These are phyloP conservation scores for Craniophora ligustri DNA, from an alignment of 2,888 invertebrate species.

Conservation along the genomic window DNA sequence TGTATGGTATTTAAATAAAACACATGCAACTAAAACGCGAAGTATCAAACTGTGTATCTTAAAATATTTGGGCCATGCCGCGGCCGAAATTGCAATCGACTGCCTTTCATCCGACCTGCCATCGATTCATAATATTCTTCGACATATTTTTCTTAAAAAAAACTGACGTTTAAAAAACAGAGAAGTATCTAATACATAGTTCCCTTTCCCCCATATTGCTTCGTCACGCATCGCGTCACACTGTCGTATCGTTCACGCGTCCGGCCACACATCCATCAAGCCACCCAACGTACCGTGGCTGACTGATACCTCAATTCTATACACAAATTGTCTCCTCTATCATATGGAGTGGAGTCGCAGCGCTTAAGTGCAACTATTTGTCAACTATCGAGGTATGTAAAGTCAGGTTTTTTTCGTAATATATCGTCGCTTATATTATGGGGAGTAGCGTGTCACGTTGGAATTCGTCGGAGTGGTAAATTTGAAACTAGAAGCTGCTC, in stretches of 20 bases:
- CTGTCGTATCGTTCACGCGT: conserved; percentile 27
- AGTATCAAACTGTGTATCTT: too few species aligned
- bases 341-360: conserved; percentile 48
- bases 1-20: too few species aligned
- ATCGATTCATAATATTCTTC: too few species aligned
- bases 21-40: too few species aligned
- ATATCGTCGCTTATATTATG: conserved; percentile 3
- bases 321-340: conserved; percentile 66
- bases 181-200: background rate
- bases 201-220: background rate
- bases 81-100: too few species aligned
- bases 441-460: background rate
- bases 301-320: conserved; percentile 63
- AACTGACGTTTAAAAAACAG: too few species aligned
- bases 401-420: conserved; percentile 40
- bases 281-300: conserved; percentile 57
- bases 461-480: background rate
- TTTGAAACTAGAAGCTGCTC: too few species aligned
- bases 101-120: too few species aligned
- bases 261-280: conserved; percentile 38
- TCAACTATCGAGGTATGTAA: conserved; percentile 40
- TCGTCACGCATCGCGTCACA: conserved; percentile 18
- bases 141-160: too few species aligned
- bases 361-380: conserved; percentile 41
- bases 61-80: too few species aligned